Conservation (phyloP, 2,797 vertebrate genomes). For the Odontamblyopus lacepedii region DNA sequence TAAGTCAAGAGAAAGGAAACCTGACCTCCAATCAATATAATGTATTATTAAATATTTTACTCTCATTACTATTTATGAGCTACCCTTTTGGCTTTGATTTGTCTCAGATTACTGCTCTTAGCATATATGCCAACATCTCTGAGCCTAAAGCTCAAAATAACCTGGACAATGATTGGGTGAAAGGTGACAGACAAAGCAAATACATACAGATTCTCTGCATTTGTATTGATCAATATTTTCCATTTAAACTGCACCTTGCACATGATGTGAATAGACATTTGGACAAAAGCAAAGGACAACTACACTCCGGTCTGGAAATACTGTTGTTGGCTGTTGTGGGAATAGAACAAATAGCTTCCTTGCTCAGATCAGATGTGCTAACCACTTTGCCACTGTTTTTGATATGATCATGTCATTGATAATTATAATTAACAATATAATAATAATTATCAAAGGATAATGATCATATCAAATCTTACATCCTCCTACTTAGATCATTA, state of each 20-base stretch:
- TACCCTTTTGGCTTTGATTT: neutral
- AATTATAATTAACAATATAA: too few species aligned
- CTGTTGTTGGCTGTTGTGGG: neutral
- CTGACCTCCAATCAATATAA: constrained; percentile 1
- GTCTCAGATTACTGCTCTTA: neutral
- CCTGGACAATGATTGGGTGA: neutral
- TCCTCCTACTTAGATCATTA: neutral
- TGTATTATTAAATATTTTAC: constrained; percentile 3
- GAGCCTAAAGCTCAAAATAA: neutral
- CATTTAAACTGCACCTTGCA: neutral
- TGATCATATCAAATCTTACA: too few species aligned
- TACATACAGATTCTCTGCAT: neutral
- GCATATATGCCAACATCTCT: neutral
- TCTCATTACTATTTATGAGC: constrained; percentile 1
- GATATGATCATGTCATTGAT: neutral
- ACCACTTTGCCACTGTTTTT: neutral
- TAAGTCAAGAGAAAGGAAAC: neutral
- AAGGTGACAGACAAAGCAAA: neutral
- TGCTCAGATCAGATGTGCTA: neutral
- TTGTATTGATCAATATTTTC: neutral
- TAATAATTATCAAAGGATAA: too few species aligned
- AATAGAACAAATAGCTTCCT: neutral
- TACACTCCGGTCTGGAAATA: too few species aligned
- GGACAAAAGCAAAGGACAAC: neutral
- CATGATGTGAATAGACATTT: neutral